Evolutionary conservation across 2,113 vertebrate species (phyloP), one percentile per base, ranked within the genome.

Genomic region (Plecturocebus donacophilus): DNA sequence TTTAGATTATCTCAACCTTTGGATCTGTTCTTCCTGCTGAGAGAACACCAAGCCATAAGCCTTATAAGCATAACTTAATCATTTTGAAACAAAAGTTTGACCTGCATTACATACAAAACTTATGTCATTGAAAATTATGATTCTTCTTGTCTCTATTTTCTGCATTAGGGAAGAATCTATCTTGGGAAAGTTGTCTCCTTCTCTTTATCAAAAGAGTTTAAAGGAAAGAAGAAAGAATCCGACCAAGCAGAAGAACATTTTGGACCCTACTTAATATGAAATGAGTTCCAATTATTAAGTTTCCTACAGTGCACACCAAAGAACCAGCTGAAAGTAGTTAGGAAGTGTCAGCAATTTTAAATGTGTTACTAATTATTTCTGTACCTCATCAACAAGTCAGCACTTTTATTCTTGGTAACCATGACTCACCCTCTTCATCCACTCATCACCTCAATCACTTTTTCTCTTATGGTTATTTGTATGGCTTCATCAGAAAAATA

Each of bases 321-420:
- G 87, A 79, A 80, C 66, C 94, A 97, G 90, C 92, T 97, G 94
- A 94, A 97, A 97, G 32, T 76, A 30, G 61, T 97, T 98, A 98
- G 91, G 66, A 96, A 94, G 73, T 96, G 97, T 91, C 95, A 96
- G 95, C 87, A 61, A 96, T 92, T 91, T 97, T 93, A 94, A 98
- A 98, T 97, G 87, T 98, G 98, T 96, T 96, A 87, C 90, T 97
- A 97, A 98, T 97, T 97, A 97, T 95, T 94, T 97, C 76, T 94
- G 90, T 96, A 97, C 87, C 96, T 96, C 96, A 96, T 97, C 96
- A 95, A 96, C 95, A 97, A 96, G 95, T 98, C 97, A 97, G 94
- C 95, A 47, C 96, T 97, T 98, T 97, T 98, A 98, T 97, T 98
- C 95, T 97, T 96, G 92, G 98, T 97, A 97, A 96, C 82, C 79